Evolutionary conservation across 2,797 vertebrate species (phyloP).

Genomic region (Falco novaeseelandiae): DNA sequence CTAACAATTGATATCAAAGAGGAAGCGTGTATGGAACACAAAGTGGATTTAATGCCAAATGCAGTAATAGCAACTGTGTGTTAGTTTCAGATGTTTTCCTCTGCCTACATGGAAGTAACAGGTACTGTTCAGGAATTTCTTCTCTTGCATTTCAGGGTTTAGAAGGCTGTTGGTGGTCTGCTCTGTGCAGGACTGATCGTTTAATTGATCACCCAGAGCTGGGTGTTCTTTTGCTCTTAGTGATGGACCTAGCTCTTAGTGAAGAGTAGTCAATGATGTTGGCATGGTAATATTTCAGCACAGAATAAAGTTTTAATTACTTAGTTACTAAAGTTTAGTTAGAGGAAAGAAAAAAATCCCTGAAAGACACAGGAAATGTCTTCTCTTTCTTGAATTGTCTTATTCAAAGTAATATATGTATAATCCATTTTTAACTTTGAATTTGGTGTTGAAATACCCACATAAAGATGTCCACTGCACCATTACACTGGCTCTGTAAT

Average conservation of each 20-base stretch:
- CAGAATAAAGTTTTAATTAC: background rate
- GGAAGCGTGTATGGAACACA: background rate
- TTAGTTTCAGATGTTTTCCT: background rate
- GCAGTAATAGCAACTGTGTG: background rate
- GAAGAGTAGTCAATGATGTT: background rate
- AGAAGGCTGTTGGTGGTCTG: background rate
- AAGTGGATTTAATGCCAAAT: background rate
- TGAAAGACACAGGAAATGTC: background rate
- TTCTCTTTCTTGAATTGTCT: background rate
- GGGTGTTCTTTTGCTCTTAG: background rate
- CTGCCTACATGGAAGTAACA: background rate
- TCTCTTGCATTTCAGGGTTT: background rate
- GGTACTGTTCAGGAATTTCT: background rate
- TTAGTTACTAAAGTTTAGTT: background rate
- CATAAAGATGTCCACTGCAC: background rate
- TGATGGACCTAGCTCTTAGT: background rate
- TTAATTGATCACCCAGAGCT: background rate
- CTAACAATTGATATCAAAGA: background rate
- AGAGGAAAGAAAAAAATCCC: background rate
- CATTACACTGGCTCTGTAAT: background rate
- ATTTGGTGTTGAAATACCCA: background rate
- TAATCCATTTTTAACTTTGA: background rate
- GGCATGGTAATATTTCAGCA: background rate
- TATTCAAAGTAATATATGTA: background rate
- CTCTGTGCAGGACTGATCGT: background rate